Percentiles rank a stretch among this genome's conserved stretches.
These are phyloP conservation scores for Pterobdella sp. DNA, from an alignment of 2,888 invertebrate species.

Conservation along the genomic window DNA sequence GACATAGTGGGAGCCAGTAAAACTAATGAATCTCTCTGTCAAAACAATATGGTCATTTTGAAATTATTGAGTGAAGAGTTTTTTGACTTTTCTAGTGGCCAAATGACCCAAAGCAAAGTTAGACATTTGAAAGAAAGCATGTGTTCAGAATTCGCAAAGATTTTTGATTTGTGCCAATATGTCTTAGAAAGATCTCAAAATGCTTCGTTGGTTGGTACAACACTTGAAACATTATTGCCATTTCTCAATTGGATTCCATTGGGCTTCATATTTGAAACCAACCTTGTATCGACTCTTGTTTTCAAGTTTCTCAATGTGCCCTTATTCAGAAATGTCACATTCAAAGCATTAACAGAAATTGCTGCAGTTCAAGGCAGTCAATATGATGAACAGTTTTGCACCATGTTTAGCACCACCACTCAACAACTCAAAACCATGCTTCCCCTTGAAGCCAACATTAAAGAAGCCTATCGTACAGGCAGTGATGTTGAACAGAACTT, in stretches of 20 bases:
- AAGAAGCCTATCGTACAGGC: constrained; percentile 84
- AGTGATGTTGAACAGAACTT: constrained; percentile 96
- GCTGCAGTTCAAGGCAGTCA: constrained; percentile 71
- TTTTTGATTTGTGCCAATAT: constrained; percentile 93
- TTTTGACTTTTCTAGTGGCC: constrained; percentile 95
- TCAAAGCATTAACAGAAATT: constrained; percentile 96
- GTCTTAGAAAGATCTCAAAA: constrained; percentile 96
- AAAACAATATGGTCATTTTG: constrained; percentile 97
- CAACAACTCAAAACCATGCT: constrained; percentile 82
- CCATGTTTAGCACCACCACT: constrained; percentile 84
- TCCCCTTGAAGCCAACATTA: constrained; percentile 80
- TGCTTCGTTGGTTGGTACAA: constrained; percentile 87
- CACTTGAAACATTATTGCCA: constrained; percentile 85
- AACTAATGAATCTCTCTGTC: constrained; percentile 95
- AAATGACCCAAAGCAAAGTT: constrained; percentile 96
- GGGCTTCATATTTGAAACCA: constrained; percentile 98
- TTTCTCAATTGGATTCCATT: constrained; percentile 99
- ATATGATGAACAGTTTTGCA: constrained; percentile 85
- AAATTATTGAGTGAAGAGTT: constrained; percentile 94
- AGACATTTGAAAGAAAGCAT: constrained; percentile 98
- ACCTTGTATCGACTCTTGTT: constrained; percentile 83
- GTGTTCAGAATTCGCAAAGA: constrained; percentile 97
- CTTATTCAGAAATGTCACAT: constrained; percentile 90
- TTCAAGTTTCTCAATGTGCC: constrained; percentile 95
- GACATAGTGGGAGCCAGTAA: constrained; percentile 98